Evolutionary conservation across 2,113 vertebrate genomes (phyloP), one percentile per base, ranked within the genome.

Genomic region (Fulmarus glacialis): DNA sequence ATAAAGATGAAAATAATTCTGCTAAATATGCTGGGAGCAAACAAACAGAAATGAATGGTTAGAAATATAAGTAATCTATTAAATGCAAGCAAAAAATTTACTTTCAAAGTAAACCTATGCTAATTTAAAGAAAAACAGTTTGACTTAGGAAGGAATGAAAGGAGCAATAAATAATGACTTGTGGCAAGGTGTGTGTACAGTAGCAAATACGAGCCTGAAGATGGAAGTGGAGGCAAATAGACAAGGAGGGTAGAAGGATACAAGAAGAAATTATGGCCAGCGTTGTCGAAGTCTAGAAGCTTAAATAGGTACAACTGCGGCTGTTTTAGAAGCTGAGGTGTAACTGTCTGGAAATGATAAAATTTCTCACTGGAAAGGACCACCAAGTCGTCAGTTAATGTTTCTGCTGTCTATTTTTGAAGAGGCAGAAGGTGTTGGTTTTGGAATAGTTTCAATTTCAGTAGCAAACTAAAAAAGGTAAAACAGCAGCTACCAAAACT

Each of bases 1-100:
- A 20, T 82, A 62, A 87, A 91, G 94, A 71, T 84, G 34, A 79
- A 89, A 90, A 58, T 93, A 93, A 80, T 82, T 80, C 71, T 77
- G 52, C 42, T 96, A 64, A 58, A 58, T 73, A 8, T 80, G 50
- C 67, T 88, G 62, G 47, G 38, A 96, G 84, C 78, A 83, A 78
- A 84, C 64, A 82, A 82, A 77, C 11, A 43, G 89, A 89, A 94
- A 84, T 72, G 48, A 91, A 80, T 42, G 45, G 42, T 72, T 75
- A 59, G 74, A 82, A 90, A 84, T 71, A 77, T 56, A 55, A 74
- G 42, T 45, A 58, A 74, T 50, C 68, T 85, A 20, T 56, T 82
- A 93, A 90, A 79, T 59, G 42, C 21, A 59, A 86, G 50, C 14
- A 12, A 72, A 88, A 50, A 48, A 43, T 4, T 13, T 34, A 50